A percentile compares a stretch with the other conserved stretches of the same genome.
These are phyloP conservation scores for Chondrosia reniformis DNA, from an alignment of 37 sponge, comb jelly and placozoan genomes.

Conservation along the genomic window DNA sequence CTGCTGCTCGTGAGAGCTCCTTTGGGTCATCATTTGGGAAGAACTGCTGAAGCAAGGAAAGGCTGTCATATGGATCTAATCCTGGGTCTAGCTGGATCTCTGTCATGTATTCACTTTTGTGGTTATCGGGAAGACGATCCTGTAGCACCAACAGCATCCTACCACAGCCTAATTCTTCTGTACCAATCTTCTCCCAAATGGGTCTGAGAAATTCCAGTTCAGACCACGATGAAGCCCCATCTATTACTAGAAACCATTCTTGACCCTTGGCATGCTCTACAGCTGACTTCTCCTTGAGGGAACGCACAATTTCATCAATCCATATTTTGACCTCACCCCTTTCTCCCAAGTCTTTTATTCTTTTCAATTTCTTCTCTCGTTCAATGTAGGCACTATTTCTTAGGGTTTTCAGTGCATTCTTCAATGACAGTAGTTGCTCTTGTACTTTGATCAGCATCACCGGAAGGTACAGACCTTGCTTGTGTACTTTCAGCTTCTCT, in stretches of 20 bases:
- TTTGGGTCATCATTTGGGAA: background rate
- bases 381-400: background rate
- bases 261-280: background rate
- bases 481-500: background rate
- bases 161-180: background rate
- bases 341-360: no score
- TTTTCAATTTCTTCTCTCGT: no score
- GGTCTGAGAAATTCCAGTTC: background rate
- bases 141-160: constrained; percentile 2
- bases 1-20: background rate
- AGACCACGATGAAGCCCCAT: constrained; percentile 6
- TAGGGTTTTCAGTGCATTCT: background rate
- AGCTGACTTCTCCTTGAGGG: background rate
- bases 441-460: background rate
- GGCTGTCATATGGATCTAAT: background rate
- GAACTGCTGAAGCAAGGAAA: background rate
- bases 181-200: background rate
- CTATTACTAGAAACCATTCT: constrained; percentile 16
- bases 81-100: background rate
- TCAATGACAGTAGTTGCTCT: background rate
- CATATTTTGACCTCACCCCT: no score
- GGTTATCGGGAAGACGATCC: background rate
- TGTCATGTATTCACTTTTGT: no score
- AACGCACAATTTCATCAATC: background rate
- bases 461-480: constrained; percentile 7